A percentile compares a stretch with the other conserved stretches of the same genome.
Conservation (phyloP, 2,113 vertebrate species). For the Lycaon pictus region DNA sequence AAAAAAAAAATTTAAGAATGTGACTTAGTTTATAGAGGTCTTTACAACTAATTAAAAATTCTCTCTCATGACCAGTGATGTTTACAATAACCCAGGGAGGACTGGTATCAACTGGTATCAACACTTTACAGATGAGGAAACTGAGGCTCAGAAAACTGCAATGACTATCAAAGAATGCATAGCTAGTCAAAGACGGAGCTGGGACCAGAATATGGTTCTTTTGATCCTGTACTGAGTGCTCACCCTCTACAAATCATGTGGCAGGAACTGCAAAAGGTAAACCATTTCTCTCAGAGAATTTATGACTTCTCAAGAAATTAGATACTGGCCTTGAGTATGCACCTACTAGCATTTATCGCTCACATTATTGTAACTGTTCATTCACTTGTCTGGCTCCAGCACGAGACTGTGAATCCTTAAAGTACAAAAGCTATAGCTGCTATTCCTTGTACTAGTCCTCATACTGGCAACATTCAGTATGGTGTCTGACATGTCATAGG, state of each 20-base stretch:
- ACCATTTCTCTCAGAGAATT: slow-evolving; percentile 42
- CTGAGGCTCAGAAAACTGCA: background rate
- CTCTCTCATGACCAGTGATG: background rate
- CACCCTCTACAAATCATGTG: background rate
- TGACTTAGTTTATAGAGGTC: background rate
- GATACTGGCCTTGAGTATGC: background rate
- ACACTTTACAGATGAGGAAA: background rate
- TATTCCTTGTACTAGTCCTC: background rate
- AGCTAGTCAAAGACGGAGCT: background rate
- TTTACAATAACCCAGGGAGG: background rate
- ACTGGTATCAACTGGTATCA: background rate
- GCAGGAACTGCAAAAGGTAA: slow-evolving; percentile 3
- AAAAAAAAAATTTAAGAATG: background rate
- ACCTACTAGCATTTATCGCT: background rate
- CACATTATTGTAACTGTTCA: background rate
- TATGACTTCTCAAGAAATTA: slow-evolving; percentile 1
- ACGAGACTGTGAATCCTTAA: background rate
- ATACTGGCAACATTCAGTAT: background rate
- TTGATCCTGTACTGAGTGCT: background rate
- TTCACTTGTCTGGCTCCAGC: background rate
- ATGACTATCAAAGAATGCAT: background rate
- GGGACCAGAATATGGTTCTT: background rate
- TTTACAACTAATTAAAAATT: slow-evolving; percentile 29
- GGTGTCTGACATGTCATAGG: background rate
- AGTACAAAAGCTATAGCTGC: background rate